These are phyloP conservation scores for Myotis davidii DNA, from an alignment of 2,113 vertebrate genomes.

Conservation along the genomic window DNA sequence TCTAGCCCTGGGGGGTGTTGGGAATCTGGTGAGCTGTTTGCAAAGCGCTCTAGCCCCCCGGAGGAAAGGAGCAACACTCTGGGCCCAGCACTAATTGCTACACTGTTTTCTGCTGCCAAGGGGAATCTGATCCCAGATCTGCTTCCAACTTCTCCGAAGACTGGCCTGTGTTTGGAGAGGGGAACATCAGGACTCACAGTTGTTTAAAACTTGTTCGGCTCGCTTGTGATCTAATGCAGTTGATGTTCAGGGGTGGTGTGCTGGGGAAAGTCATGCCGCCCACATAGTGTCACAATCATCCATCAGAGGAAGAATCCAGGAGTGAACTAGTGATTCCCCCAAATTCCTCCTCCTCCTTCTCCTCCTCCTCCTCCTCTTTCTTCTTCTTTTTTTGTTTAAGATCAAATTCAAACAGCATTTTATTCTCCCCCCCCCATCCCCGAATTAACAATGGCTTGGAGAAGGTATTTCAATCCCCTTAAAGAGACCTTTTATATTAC, in stretches of 20 bases:
- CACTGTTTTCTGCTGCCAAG: not conserved
- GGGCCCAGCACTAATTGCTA: not conserved
- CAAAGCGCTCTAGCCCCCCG: not conserved
- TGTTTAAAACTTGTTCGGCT: constrained; percentile 49
- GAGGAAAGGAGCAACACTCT: not conserved
- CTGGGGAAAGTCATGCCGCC: constrained; percentile 46
- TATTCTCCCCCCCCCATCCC: not conserved
- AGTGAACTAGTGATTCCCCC: constrained; percentile 63
- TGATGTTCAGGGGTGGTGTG: constrained; percentile 58
- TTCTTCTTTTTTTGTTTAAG: not conserved
- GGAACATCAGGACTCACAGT: not conserved
- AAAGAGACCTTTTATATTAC: constrained; percentile 44
- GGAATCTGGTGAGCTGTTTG: not conserved
- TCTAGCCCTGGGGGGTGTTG: not conserved
- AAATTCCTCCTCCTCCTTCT: constrained; percentile 43
- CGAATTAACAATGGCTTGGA: constrained; percentile 48
- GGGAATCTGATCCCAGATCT: not conserved
- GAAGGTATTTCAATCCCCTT: constrained; percentile 51
- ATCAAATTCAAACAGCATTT: constrained; percentile 63
- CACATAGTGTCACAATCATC: constrained; percentile 51
- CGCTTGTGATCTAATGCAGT: constrained; percentile 58
- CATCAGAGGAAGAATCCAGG: constrained; percentile 29
- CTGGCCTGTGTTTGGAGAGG: not conserved
- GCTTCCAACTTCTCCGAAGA: not conserved
- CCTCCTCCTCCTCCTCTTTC: not conserved